phyloP scores from a whole-genome alignment of 2,113 vertebrate genomes.

The Asarcornis scutulata region DNA sequence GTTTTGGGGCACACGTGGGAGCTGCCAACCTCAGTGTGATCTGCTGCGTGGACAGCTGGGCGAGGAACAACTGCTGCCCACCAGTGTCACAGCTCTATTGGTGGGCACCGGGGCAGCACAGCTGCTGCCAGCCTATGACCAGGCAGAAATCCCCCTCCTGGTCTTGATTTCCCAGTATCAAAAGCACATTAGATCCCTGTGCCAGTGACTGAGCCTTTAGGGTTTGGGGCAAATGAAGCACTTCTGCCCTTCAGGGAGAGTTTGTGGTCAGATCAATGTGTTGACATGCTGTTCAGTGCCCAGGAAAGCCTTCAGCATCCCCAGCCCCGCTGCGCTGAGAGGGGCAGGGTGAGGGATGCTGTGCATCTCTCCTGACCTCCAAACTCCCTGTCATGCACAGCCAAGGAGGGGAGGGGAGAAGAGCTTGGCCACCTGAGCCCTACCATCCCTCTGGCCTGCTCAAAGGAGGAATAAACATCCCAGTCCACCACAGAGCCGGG shows the following conservation, averaged over 20 bases:
- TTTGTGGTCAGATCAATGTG: not conserved
- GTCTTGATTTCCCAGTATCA: not conserved
- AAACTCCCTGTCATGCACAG: not conserved
- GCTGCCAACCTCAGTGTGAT: not conserved
- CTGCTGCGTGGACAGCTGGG: not conserved
- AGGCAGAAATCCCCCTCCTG: not conserved
- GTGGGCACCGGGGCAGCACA: not conserved
- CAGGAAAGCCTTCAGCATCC: not conserved
- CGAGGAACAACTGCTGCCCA: not conserved
- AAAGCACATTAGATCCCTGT: not conserved
- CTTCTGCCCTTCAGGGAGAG: not conserved
- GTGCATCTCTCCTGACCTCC: not conserved
- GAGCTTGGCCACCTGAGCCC: not conserved
- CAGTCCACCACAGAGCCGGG: not conserved
- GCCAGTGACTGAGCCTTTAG: not conserved
- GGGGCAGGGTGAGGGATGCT: not conserved
- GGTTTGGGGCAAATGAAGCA: not conserved
- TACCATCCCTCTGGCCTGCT: no score
- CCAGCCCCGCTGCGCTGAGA: not conserved
- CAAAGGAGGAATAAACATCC: not conserved
- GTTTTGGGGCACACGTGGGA: fast-evolving
- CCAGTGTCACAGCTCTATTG: fast-evolving
- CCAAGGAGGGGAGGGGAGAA: not conserved
- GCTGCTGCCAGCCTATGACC: not conserved
- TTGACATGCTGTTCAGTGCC: not conserved